phyloP scores from a whole-genome alignment of 2,797 vertebrate species.

The Hippoglossus hippoglossus region DNA sequence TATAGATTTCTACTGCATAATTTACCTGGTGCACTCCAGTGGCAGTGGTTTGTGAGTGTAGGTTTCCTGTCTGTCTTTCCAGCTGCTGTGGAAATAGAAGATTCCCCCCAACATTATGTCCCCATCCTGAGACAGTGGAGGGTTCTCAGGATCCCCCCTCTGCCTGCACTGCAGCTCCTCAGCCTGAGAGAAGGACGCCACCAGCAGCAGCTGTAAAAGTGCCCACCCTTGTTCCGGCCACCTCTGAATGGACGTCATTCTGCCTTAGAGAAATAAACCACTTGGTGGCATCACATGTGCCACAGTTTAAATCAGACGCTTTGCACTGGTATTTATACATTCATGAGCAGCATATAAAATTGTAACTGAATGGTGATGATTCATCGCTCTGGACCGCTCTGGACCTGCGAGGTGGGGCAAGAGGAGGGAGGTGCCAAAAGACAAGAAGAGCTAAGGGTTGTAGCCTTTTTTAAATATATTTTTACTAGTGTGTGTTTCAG shows the following conservation, averaged over 20 bases:
- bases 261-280: conserved; percentile 9
- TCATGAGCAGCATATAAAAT: no score
- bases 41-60: conserved; percentile 65
- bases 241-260: conserved; percentile 48
- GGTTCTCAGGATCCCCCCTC: conserved; percentile 61
- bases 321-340: conserved; percentile 57
- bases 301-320: no score
- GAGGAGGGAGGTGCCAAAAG: neutral
- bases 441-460: no score
- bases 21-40: conserved; percentile 79
- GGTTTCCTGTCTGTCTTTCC: conserved; percentile 58
- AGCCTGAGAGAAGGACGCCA: conserved; percentile 60
- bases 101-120: conserved; percentile 78
- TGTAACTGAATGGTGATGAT: no score
- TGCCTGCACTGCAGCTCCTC: conserved; percentile 62
- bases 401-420: neutral
- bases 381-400: conserved; percentile 17
- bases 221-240: conserved; percentile 58
- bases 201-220: conserved; percentile 62
- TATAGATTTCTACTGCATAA: no score
- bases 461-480: no score
- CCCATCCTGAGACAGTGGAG: conserved; percentile 75
- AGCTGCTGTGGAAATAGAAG: conserved; percentile 81
- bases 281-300: neutral
- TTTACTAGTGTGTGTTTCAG: no score